Evolutionary conservation across 2,113 vertebrate species (phyloP).

Genomic region (Hyaena hyaena): DNA sequence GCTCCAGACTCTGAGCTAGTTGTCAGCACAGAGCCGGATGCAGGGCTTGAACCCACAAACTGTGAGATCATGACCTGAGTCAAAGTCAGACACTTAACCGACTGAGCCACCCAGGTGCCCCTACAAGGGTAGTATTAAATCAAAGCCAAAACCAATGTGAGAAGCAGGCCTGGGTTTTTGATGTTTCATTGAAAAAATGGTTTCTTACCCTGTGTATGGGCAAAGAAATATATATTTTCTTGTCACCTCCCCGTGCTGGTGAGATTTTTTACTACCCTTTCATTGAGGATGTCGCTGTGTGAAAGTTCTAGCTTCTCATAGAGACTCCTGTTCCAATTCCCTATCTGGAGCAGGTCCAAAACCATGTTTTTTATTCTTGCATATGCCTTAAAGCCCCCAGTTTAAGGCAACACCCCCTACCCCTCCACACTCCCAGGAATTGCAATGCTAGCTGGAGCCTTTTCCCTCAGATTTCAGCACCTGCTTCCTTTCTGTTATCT

Average conservation of each 20-base stretch:
- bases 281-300: background rate
- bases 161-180: background rate
- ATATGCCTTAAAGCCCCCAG: background rate
- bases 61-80: too few relatives aligned
- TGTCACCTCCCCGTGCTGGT: background rate
- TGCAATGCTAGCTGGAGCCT: background rate
- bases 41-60: too few relatives aligned
- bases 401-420: background rate
- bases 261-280: background rate
- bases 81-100: too few relatives aligned
- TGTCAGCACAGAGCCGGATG: too few relatives aligned
- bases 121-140: background rate
- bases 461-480: background rate
- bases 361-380: background rate
- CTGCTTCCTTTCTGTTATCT: background rate
- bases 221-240: background rate
- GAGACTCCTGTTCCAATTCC: background rate
- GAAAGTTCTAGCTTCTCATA: background rate
- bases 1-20: too few relatives aligned
- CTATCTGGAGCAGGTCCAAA: background rate
- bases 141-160: background rate
- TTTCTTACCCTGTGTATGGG: background rate
- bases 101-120: too few relatives aligned
- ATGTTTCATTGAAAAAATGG: background rate
- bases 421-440: background rate